A percentile compares a stretch with the other conserved stretches of the same genome.
phyloP scores from a whole-genome alignment of 2,113 vertebrate genomes.

The Hystrix cristata region DNA sequence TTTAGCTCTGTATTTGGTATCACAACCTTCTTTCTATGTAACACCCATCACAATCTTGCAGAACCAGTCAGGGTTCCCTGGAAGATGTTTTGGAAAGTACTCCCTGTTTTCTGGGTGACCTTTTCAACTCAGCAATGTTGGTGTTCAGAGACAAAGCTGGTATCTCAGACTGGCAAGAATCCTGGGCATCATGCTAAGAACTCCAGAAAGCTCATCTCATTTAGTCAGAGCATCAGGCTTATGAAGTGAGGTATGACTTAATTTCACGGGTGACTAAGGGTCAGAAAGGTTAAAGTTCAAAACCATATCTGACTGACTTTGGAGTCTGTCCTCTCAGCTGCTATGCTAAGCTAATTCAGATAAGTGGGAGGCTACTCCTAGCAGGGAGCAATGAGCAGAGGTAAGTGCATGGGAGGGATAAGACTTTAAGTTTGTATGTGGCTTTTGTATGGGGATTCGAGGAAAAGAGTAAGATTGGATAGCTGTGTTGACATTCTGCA shows the following conservation, averaged over 20 bases:
- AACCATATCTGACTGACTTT: not conserved
- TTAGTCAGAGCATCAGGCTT: not conserved
- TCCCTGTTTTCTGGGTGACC: not conserved
- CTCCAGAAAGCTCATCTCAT: not conserved
- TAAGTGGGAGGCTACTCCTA: not conserved
- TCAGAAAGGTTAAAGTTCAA: not conserved
- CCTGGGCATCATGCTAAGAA: not conserved
- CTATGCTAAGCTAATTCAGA: not conserved
- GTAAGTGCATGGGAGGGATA: fast-evolving
- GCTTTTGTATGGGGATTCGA: not conserved
- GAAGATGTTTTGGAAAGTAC: not conserved
- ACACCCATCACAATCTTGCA: not conserved
- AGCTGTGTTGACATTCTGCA: not conserved
- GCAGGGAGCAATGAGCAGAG: not conserved
- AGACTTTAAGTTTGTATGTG: not conserved
- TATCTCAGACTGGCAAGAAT: not conserved
- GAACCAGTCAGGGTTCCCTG: not conserved
- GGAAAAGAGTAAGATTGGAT: not conserved
- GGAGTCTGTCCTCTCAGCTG: not conserved
- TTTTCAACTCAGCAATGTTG: not conserved
- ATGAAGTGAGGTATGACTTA: not conserved
- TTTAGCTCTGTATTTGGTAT: not conserved
- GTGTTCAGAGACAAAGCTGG: not conserved
- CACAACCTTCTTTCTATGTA: not conserved
- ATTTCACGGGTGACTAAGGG: not conserved